Base-by-base conservation (phyloP, 2,113 vertebrate species). In the Tetrao urogallus region DNA sequence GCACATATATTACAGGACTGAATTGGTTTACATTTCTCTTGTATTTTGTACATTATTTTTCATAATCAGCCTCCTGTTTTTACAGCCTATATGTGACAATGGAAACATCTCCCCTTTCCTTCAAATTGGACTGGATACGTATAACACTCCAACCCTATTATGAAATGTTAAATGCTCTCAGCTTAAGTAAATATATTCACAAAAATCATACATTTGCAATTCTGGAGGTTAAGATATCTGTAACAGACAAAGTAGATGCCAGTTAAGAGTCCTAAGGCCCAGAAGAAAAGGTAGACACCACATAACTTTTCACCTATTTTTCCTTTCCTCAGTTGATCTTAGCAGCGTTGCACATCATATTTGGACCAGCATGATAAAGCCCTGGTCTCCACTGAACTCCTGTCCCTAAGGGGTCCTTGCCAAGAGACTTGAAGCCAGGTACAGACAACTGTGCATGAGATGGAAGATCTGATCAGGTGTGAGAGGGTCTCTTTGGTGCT, bases 51-150 rank as follows among this genome's bases (percentile, higher is more conserved):
- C 66, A 38, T 85, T 82, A 67, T 82, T 45, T 30, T 76, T 54
- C 83, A 89, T 54, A 74, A 40, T 52, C 43, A 84, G 61, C 52
- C 45, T 65, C 73, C 58, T 34, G 63, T 92, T 92, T 92, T 90
- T 77, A 81, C 2, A 2, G 21, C 57, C 50, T 85, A 15, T 7
- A 67, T 25, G 77, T 71, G 77, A 90, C 92, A 95, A 93, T 43
- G 17, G 58, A 84, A 90, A 83, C 60, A 81, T 84, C 82, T 86
- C 82, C 84, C 61, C 91, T 86, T 80, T 80, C 89, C 56, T 96
- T 94, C 86, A 78, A 19, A 83, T 72, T 86, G 91, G 82, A 94
- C 71, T 92, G 63, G 61, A 95, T 71, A 45, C 25, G 19, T 40
- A 61, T 50, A 94, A 79, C 43, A 7, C 30, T 89, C 72, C 84